Conservation (phyloP, 2,797 vertebrate genomes). For the Crax fasciolata region DNA sequence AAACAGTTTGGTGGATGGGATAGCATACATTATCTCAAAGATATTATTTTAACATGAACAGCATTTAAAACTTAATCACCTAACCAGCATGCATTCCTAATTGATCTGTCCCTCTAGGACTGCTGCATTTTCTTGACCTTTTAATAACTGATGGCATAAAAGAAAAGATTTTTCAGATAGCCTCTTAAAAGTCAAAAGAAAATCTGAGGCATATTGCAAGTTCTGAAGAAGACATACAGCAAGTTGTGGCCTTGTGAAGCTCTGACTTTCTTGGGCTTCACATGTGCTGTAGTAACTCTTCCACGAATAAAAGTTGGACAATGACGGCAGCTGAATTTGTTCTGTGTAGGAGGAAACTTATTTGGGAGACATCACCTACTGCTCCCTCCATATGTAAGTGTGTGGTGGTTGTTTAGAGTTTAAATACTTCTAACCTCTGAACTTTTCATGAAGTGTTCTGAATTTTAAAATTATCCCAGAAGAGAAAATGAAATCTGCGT, state of each 20-base stretch:
- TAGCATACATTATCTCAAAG: conserved; percentile 44
- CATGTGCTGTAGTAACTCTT: background rate
- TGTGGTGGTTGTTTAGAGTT: background rate
- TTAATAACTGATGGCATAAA: conserved; percentile 65
- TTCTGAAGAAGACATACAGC: conserved; percentile 19
- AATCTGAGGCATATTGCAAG: conserved; percentile 32
- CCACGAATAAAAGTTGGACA: background rate
- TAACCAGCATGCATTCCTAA: conserved; percentile 31
- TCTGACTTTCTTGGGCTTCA: background rate
- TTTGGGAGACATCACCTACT: background rate
- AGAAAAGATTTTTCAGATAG: conserved; percentile 37
- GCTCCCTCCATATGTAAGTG: accelerated
- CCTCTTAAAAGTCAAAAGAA: conserved; percentile 67
- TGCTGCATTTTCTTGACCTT: conserved; percentile 71
- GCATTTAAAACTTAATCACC: conserved; percentile 64
- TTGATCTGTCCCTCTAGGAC: conserved; percentile 52
- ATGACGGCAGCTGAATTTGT: background rate
- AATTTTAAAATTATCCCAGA: background rate
- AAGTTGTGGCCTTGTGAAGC: background rate
- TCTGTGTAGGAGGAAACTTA: background rate
- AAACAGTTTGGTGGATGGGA: background rate
- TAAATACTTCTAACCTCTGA: background rate
- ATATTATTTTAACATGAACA: conserved; percentile 41
- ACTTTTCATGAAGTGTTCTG: background rate
- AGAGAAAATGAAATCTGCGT: background rate